Conservation (phyloP, 2,113 vertebrate species). For the Puma concolor region DNA sequence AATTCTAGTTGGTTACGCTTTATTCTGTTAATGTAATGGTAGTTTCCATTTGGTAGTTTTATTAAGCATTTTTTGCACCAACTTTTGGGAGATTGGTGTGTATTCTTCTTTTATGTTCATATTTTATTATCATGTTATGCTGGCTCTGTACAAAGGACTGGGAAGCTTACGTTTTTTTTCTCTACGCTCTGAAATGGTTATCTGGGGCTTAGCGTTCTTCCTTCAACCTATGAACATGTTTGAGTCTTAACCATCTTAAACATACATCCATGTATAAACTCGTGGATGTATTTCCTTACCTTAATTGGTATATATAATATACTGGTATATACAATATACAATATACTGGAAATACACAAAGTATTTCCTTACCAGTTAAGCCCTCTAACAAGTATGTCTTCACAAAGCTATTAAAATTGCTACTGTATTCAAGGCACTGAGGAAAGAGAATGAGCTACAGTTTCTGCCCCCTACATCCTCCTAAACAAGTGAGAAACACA, state of each 20-base stretch:
- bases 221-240: not conserved
- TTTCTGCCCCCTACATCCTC: not conserved
- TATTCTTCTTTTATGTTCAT: not conserved
- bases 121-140: not conserved
- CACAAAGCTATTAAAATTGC: not conserved
- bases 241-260: conserved; percentile 16
- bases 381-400: not conserved
- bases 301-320: too few species aligned
- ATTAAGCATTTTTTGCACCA: conserved; percentile 22
- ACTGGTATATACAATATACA: too few species aligned
- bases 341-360: not conserved
- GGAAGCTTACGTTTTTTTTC: not conserved
- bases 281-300: not conserved
- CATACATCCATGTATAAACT: not conserved
- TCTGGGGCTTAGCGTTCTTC: not conserved
- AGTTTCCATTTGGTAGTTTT: conserved; percentile 23
- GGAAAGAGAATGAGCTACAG: not conserved
- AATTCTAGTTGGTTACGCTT: not conserved
- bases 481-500: not conserved
- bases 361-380: not conserved
- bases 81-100: not conserved
- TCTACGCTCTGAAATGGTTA: not conserved
- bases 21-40: conserved; percentile 2
- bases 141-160: not conserved
- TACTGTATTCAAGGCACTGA: not conserved